Evolutionary conservation across 2,113 vertebrate genomes (phyloP), one percentile per base, ranked within the genome.

Genomic region (Etia nguti): DNA sequence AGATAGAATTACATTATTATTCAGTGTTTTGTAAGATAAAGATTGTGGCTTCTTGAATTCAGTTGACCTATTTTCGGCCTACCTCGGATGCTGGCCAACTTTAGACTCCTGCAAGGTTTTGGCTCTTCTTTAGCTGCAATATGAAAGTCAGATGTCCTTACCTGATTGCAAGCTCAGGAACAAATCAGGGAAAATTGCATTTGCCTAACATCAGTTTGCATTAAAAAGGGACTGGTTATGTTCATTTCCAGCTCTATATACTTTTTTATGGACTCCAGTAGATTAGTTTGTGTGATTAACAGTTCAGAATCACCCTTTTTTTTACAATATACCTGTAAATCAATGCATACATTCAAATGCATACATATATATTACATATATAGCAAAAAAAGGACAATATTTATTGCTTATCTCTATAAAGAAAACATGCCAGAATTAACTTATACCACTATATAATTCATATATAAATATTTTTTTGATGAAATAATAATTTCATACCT

Each of bases 41-140:
- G 22, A 46, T n/a, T 50, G 20, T 77, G 24, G 8, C 18, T 12
- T 15, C 24, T 31, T 11, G 6, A 20, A 75, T 8, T 20, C 70
- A 75, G 70, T 50, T 75, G 43, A 75, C 43, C 70, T 20, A 8
- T 50, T 22, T 56, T 8, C 3, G 24, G 29, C 34, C 38, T 86
- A 94, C 92, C 91, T 91, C 82, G 81, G 12, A 82, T 43, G 80
- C 59, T 91, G 43, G 80, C n/a, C 36, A 52, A 50, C 54, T 86
- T 93, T 24, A 70, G 60, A 81, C 43, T 92, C 0, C 65, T 91
- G 57, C 26, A n/a, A 8, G 80, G 55, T 43, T 86, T 92, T 50
- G 43, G 24, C 36, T 89, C 80, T 85, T 92, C 79, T 62, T 87
- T 85, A 68, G 10, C 91, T 90, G 59, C 18, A 62, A 55, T 22